Base-by-base conservation (phyloP, 1,140 invertebrate species). In the Hetaerina americana region DNA sequence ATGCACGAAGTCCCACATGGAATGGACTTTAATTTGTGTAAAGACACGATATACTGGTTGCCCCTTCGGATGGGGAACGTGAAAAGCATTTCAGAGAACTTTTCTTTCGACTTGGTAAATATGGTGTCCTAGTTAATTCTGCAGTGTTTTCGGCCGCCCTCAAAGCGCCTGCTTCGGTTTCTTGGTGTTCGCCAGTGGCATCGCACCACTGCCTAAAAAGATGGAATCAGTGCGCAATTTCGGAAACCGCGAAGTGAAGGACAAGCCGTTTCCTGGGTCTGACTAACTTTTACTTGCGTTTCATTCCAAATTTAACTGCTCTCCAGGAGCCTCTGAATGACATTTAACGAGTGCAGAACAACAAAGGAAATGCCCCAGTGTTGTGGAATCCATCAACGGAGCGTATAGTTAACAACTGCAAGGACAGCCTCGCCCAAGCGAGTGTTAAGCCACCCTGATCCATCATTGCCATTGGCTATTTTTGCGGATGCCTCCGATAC, bases 121-220 rank as follows among this genome's bases (percentile, higher is more conserved):
- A 40, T 40, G 31, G 31, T 18, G 31, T 40, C 6, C 31, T 40
- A 40, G 31, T 40, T 8, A 40, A 40, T 40, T 40, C 31, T 8
- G 6, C 31, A 78, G 77, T 66, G 70, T 74, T 18, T 75, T 79
- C 70, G 75, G 76, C 1, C 68, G 49, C 25, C 74, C 5, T 1
- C 69, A 74, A 68, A 73, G 77, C 6, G 72, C 24, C 6, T 79
- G 77, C 70, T 68, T 79, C 6, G 77, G 76, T 28, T 73, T 76
- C 70, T 5, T 26, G 3, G 49, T 76, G 5, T 26, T 25, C n/a
- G 67, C 29, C 15, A 66, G 70, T 29, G 74, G 74, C 18, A 67
- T 74, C 66, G 26, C 15, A 12, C 57, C 72, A 1, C 70, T 18
- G 31, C 5, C 5, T 18, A 40, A 40, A 18, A 40, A 40, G 72